phyloP scores from a whole-genome alignment of 2,888 invertebrate species.

The Thumatha senex region DNA sequence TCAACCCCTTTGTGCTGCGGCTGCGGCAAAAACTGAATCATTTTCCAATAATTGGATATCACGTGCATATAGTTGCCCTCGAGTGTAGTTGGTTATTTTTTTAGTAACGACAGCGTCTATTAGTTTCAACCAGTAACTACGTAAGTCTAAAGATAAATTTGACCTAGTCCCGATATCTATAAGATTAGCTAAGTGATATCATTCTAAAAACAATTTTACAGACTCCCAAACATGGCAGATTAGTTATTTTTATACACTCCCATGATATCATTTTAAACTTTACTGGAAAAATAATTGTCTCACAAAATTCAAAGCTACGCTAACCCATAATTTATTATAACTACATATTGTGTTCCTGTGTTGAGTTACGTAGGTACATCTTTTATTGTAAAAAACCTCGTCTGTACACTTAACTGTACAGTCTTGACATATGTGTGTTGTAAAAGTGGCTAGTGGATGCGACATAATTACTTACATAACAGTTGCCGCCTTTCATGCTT shows the following conservation, averaged over 20 bases:
- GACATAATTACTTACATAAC: constrained; percentile 5
- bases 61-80: constrained; percentile 31
- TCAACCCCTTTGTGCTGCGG: constrained; percentile 22
- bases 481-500: constrained; percentile 16
- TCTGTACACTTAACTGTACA: background rate
- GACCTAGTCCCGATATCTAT: no score
- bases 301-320: no score
- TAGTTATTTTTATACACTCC: no score
- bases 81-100: constrained; percentile 16
- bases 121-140: background rate
- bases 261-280: no score
- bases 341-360: background rate
- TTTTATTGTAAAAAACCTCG: background rate
- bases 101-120: background rate
- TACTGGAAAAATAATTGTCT: no score
- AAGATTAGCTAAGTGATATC: no score
- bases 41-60: constrained; percentile 43
- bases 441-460: background rate
- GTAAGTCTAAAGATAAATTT: no score
- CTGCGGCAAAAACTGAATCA: constrained; percentile 27
- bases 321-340: no score
- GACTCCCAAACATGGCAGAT: no score
- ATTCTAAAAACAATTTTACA: no score
- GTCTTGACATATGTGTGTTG: background rate
- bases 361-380: background rate